phyloP scores from a whole-genome alignment of 1,140 invertebrate genomes.

The Apocrypta bakeri region DNA sequence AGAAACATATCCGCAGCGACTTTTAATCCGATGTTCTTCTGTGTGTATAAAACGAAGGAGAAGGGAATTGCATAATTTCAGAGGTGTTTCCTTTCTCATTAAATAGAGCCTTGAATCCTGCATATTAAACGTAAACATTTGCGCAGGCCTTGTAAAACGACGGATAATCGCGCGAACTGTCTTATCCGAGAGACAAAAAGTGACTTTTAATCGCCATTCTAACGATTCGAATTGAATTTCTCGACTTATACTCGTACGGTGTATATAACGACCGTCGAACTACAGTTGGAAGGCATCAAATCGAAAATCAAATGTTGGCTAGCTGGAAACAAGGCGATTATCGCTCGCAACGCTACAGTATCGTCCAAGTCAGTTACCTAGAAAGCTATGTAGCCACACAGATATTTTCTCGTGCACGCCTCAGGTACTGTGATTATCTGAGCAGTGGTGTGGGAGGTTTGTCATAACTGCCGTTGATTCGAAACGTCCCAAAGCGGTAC shows the following conservation, averaged over 20 bases:
- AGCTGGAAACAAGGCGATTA: not conserved
- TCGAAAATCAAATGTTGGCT: not conserved
- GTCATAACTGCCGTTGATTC: not conserved
- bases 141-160: not conserved
- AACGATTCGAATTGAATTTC: not conserved
- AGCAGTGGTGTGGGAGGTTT: not conserved
- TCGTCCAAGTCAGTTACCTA: not conserved
- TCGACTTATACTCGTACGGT: not conserved
- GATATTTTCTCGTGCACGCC: not conserved
- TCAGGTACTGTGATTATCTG: not conserved
- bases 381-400: too few relatives aligned
- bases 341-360: not conserved
- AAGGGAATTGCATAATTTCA: constrained; percentile 29
- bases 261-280: not conserved
- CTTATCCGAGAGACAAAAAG: too few relatives aligned
- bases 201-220: too few relatives aligned
- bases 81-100: constrained; percentile 38
- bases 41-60: not conserved
- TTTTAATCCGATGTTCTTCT: constrained; percentile 3
- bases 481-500: not conserved
- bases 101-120: constrained; percentile 36
- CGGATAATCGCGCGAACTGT: too few relatives aligned
- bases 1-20: constrained; percentile 16
- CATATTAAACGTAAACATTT: constrained; percentile 34
- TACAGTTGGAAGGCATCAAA: not conserved